Evolutionary conservation across 2,888 invertebrate species (phyloP).

Genomic region (Chloromyia formosa): DNA sequence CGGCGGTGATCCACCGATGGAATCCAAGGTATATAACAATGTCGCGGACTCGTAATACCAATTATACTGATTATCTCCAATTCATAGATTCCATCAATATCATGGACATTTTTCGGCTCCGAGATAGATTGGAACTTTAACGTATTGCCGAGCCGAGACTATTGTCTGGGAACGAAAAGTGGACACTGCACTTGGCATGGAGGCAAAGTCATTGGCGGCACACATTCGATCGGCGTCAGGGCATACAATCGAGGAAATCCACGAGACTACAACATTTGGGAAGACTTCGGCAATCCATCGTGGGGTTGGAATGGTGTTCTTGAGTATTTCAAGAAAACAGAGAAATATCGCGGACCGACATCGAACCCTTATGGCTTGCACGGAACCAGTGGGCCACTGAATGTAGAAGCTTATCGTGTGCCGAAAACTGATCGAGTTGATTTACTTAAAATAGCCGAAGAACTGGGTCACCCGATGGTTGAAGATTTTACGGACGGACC

Average conservation of each 20-base stretch:
- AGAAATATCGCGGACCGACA: constrained; percentile 72
- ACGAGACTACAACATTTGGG: constrained; percentile 70
- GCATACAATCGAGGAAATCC: constrained; percentile 69
- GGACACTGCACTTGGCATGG: not conserved
- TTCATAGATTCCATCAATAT: constrained; percentile 22
- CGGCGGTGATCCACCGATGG: constrained; percentile 74
- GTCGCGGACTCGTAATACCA: too few species aligned
- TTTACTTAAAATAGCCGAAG: constrained; percentile 64
- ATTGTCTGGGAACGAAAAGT: not conserved
- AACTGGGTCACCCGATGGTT: constrained; percentile 63
- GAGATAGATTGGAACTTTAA: constrained; percentile 11
- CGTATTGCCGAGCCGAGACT: not conserved
- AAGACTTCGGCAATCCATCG: constrained; percentile 66
- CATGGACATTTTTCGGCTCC: not conserved
- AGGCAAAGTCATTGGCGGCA: constrained; percentile 34
- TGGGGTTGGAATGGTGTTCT: constrained; percentile 78
- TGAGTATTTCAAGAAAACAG: constrained; percentile 83
- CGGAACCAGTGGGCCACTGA: constrained; percentile 72
- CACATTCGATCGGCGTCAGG: constrained; percentile 58
- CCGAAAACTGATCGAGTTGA: constrained; percentile 71
- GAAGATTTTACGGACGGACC: constrained; percentile 60
- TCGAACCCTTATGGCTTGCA: constrained; percentile 67
- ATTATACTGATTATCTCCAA: not conserved
- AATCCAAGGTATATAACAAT: constrained; percentile 58
- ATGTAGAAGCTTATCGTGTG: constrained; percentile 73